These are phyloP conservation scores for Radopholus similis DNA, from an alignment of 1,140 invertebrate species.

Conservation along the genomic window DNA sequence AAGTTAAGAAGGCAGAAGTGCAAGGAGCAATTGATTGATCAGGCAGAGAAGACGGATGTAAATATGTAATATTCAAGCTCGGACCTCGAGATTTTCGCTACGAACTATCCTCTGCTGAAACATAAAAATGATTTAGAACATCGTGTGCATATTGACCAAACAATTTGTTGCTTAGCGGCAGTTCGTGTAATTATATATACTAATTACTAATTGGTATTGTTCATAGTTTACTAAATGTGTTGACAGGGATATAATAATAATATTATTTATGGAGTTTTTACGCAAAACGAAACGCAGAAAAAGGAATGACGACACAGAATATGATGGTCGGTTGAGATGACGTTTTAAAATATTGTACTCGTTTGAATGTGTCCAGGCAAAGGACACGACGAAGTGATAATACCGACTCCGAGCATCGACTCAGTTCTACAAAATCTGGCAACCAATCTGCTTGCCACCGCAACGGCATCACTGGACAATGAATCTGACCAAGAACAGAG, in stretches of 20 bases:
- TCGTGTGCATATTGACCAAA: background rate
- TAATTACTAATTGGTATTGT: background rate
- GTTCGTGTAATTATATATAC: background rate
- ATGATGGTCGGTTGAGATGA: background rate
- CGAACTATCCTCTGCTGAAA: background rate
- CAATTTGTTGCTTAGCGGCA: too few relatives aligned
- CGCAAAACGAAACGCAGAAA: too few relatives aligned
- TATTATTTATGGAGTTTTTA: too few relatives aligned
- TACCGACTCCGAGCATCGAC: conserved; percentile 29
- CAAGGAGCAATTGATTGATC: background rate
- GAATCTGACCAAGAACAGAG: background rate
- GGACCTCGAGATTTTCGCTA: background rate
- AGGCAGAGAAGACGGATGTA: too few relatives aligned
- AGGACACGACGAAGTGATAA: conserved; percentile 4
- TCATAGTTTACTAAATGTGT: background rate
- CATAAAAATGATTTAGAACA: background rate
- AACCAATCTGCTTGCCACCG: conserved; percentile 8
- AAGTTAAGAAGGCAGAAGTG: background rate
- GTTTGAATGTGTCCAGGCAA: background rate
- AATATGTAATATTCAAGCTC: too few relatives aligned
- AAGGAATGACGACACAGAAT: too few relatives aligned
- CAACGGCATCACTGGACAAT: background rate
- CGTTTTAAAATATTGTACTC: background rate
- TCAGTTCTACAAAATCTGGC: conserved; percentile 20
- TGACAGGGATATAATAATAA: background rate